These are phyloP conservation scores for Mnemiopsis leidyi DNA, from an alignment of 37 sponge, comb jelly and placozoan genomes.

Conservation along the genomic window DNA sequence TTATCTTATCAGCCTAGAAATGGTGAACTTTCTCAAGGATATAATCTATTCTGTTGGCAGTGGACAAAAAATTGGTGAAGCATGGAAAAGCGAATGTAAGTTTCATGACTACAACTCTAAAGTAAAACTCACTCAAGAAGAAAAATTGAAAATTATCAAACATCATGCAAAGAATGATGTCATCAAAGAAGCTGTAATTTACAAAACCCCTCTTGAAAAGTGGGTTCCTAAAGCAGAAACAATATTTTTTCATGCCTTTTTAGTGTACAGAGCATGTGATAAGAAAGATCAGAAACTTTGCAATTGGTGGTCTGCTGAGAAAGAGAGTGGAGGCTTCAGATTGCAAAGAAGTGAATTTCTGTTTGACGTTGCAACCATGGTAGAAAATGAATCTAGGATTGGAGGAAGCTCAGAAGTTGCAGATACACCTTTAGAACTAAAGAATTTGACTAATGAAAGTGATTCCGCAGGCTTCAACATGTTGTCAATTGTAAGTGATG, in stretches of 20 bases:
- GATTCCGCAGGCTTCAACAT: no score
- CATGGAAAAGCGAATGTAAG: neutral
- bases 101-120: neutral
- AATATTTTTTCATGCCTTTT: neutral
- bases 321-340: neutral
- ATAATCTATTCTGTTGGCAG: no score
- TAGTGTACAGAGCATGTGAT: neutral
- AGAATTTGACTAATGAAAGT: no score
- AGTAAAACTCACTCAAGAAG: neutral
- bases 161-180: neutral
- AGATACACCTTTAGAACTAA: neutral
- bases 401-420: neutral
- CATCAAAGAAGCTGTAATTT: neutral
- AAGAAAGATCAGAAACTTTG: neutral
- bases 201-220: neutral
- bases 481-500: neutral
- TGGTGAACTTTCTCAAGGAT: no score
- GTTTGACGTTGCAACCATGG: neutral
- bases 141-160: neutral
- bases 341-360: neutral
- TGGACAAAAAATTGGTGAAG: neutral
- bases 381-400: neutral
- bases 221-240: neutral
- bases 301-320: neutral
- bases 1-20: no score